Conservation (phyloP, 2,113 vertebrate genomes). For the Melanostigma gelatinosum region DNA sequence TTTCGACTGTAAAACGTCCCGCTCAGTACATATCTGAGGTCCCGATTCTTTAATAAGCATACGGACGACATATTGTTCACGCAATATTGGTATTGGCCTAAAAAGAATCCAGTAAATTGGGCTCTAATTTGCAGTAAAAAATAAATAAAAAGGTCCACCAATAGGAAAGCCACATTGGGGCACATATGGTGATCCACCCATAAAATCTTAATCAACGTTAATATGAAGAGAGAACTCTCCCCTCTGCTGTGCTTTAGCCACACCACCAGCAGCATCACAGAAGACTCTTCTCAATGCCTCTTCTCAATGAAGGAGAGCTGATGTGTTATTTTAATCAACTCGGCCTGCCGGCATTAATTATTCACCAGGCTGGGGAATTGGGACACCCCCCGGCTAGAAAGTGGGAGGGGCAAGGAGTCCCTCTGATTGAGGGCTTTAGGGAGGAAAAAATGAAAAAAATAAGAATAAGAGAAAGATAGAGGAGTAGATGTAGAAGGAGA, state of each 20-base stretch:
- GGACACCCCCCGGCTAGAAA: constrained; percentile 61
- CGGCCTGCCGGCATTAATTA: constrained; percentile 79
- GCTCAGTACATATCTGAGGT: not conserved
- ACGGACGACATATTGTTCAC: not conserved
- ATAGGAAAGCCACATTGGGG: not conserved
- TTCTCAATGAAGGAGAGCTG: constrained; percentile 72
- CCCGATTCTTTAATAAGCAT: not conserved
- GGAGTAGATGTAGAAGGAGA: constrained; percentile 28
- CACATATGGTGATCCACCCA: constrained; percentile 20
- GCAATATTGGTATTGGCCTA: not conserved
- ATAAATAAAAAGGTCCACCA: not conserved
- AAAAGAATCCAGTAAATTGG: not conserved
- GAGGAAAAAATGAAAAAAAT: constrained; percentile 11
- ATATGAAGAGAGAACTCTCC: constrained; percentile 54
- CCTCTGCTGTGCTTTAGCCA: constrained; percentile 28
- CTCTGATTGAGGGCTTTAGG: constrained; percentile 62
- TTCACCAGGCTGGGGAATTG: constrained; percentile 79
- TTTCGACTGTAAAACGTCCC: not conserved
- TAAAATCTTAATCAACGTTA: constrained; percentile 63
- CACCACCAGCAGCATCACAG: constrained; percentile 44
- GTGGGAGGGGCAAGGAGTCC: constrained; percentile 43
- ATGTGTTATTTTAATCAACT: constrained; percentile 83
- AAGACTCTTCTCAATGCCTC: constrained; percentile 54
- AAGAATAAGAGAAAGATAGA: constrained; percentile 28
- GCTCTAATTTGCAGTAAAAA: not conserved